Percentiles rank a stretch among this genome's conserved stretches.
Evolutionary conservation across 2,113 vertebrate species (phyloP).

Genomic region (Ondatra zibethicus): DNA sequence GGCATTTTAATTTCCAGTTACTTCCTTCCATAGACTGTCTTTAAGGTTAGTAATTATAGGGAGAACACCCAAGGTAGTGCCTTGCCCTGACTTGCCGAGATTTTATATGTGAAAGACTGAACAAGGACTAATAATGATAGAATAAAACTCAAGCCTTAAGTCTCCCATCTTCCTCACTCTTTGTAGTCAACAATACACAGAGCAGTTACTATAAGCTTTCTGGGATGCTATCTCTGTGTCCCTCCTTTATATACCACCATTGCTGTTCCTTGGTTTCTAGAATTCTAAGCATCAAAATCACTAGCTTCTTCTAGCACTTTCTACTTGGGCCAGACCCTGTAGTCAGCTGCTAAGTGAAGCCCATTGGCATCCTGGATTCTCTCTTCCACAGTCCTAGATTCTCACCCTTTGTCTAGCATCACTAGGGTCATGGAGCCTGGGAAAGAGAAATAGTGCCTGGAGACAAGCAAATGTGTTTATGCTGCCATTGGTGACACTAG

Average conservation of each 20-base stretch:
- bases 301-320: not conserved
- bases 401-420: not conserved
- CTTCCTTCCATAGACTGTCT: slow-evolving; percentile 1
- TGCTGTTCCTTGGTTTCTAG: not conserved
- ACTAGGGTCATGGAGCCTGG: not conserved
- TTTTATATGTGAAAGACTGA: slow-evolving; percentile 35
- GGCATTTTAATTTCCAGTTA: slow-evolving; percentile 49
- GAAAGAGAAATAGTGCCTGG: not conserved
- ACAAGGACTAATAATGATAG: not conserved
- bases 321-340: not conserved
- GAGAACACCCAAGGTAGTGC: slow-evolving; percentile 3
- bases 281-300: slow-evolving; percentile 21
- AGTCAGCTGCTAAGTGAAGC: not conserved
- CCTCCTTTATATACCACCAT: not conserved
- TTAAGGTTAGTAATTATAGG: slow-evolving; percentile 65
- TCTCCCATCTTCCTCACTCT: not conserved
- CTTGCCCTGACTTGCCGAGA: slow-evolving; percentile 17
- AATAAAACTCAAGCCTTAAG: not conserved
- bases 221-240: not conserved
- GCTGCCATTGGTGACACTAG: not conserved
- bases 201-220: not conserved
- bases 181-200: not conserved
- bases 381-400: not conserved
- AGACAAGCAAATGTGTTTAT: not conserved
- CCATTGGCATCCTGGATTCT: not conserved